Evolutionary conservation across 1,140 invertebrate genomes (phyloP), one percentile per base, ranked within the genome.

Genomic region (Trachelipus rathkii): DNA sequence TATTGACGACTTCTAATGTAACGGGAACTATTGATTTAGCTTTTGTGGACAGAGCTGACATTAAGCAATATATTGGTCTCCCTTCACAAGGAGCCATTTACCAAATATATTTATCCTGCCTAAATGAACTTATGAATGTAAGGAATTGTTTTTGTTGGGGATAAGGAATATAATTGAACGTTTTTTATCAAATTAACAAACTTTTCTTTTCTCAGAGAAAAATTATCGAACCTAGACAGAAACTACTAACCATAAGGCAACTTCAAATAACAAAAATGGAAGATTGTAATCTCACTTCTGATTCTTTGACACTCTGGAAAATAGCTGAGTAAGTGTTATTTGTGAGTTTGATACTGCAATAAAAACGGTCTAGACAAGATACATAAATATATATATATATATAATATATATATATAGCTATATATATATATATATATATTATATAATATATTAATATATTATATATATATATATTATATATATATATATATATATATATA

Each of bases 1-100:
- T 99, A 74, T 85, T 99, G 24, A 95, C 96, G 0, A 99, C 97
- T 5, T 98, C 96, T 8, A 99, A 99, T 86, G 89, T 99, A 79
- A 95, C 94, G 0, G 90, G 91, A 72, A 91, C 94, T 21, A 95
- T 99, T 79, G 97, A 99, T 86, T 84, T 93, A 46, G 97, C 97
- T 0, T 99, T 99, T 86, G 88, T 98, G 10, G 97, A 99, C 86
- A 88, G 97, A 79, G 95, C 95, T 23, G 97, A 99, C 86, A 91
- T 99, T 73, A 96, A 95, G 84, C 90, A 94, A 82, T 94, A 89
- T 83, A 92, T 99, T 77, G 95, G 94, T 2, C 87, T 89, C 68
- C 96, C 96, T 0, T 90, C 90, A n/a, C 83, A 87, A 53, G 82
- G 87, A 46, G 94, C 94, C 8, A 92, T 96, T 73, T 93, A 91